Evolutionary conservation across 2,888 invertebrate genomes (phyloP), one percentile per base, ranked within the genome.

Genomic region (Macrosiphum euphorbiae): DNA sequence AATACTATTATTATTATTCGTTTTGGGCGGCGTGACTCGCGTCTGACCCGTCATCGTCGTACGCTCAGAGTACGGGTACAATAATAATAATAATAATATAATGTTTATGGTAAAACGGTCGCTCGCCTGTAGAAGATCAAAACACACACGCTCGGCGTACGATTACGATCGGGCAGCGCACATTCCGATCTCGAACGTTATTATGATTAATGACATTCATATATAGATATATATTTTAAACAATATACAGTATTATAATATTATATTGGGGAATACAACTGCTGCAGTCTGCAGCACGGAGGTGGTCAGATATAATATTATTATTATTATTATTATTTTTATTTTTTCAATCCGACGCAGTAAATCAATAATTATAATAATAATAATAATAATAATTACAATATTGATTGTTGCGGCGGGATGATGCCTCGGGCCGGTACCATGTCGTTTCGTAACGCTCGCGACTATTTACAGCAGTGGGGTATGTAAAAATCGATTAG

Each of bases 121-220:
- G 89, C 58, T 44, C 50, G 84, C 28, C 4, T 85, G 85, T 58
- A n/a, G 90, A 91, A 91, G 90, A 91, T 84, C 90, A 52, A 84
- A 84, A 91, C 41, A 86, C 26, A 87, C 87, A 20, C 92, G 41
- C n/a, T 24, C 85, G 24, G 58, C 5, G 28, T 90, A 86, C 93
- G 89, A 90, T 94, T 85, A 86, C 90, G 52, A 94, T 90, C 89
- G 61, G 87, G 41, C 85, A 24, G 58, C 88, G 47, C 90, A 28
- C 93, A 94, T 94, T 94, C 93, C 93, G 90, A 94, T 94, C 90
- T 90, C 84, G 55, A 92, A 84, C 58, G 35, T 90, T 90, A 94
- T 90, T 85, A 90, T 94, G 93, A 94, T 94, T 94, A 94, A 94
- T 94, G 90, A 90, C 78, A 52, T 20, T 88, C 52, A 20, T 58